Conservation (phyloP, 2,888 invertebrate genomes). For the Azorinus chamasolen region DNA sequence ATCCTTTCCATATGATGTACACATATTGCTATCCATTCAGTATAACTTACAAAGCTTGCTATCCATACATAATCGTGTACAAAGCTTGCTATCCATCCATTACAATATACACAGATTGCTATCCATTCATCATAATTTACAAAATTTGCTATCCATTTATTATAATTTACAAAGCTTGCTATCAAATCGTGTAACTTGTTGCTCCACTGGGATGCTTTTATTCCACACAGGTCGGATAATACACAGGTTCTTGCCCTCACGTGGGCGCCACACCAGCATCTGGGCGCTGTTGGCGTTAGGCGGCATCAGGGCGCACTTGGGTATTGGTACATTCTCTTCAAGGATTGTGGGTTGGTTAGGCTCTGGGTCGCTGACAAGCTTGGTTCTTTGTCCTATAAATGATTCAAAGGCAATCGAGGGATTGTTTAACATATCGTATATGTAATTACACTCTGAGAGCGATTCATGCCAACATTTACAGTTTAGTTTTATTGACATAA, state of each 20-base stretch:
- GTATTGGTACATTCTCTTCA: slow-evolving; percentile 80
- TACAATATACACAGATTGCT: no score
- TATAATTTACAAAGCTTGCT: slow-evolving; percentile 75
- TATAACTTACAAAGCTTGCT: no score
- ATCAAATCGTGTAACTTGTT: slow-evolving; percentile 71
- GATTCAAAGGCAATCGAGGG: not conserved
- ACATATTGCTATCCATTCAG: no score
- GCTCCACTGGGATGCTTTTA: slow-evolving; percentile 69
- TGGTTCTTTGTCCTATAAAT: slow-evolving; percentile 75
- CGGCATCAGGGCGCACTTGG: slow-evolving; percentile 82
- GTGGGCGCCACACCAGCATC: slow-evolving; percentile 85
- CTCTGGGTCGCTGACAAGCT: slow-evolving; percentile 76
- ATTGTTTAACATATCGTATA: no score
- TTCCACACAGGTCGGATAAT: slow-evolving; percentile 85
- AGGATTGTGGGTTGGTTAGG: slow-evolving; percentile 80
- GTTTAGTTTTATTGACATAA: no score
- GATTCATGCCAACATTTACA: no score
- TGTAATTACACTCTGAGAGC: no score
- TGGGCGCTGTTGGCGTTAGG: slow-evolving; percentile 85
- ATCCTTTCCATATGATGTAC: no score
- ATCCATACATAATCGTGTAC: no score
- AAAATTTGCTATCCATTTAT: no score
- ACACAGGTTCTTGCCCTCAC: slow-evolving; percentile 77
- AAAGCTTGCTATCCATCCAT: no score
- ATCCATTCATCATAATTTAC: no score